Base-by-base conservation (phyloP, 2,113 vertebrate genomes). In the Chloebia gouldiae region DNA sequence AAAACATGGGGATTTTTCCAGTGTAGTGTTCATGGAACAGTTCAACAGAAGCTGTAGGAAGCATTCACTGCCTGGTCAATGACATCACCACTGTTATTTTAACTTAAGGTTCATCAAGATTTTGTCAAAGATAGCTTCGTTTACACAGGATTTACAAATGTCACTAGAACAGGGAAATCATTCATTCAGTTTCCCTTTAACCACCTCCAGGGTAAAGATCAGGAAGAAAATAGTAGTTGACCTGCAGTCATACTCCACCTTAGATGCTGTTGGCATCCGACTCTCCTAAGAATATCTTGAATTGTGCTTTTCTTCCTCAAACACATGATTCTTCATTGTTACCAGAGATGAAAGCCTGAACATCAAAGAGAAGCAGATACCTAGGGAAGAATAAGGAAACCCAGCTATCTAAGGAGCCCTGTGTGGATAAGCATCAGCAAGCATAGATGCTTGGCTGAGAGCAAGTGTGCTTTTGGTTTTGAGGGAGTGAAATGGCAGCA, bases 221-320 rank as follows among this genome's bases (percentile, higher is more conserved):
- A 44, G 53, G 37, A 91, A 45, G 53, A 64, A 73, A 45, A 7
- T 11, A 37, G 23, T 50, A 37, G 61, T 60, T 71, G 73, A 61
- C 76, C 31, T 82, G 75, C 15, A 53, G 37, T 72, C 4, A 0
- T 71, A 35, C 6, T 81, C 10, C n/a, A 22, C 64, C 0, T 0
- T 65, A 81, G 35, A 51, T 40, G 22, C n/a, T 65, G 14, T 81
- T 68, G 54, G 11, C 63, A 73, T 61, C n/a, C 63, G 42, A 7
- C 28, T 37, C 33, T 82, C 12, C 22, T 27, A 80, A 65, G 37
- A 72, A 11, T 45, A 44, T 33, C 47, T 44, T 44, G 47, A 85
- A 30, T 19, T n/a, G 16, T 33, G 13, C 31, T 85, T 72, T 79
- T 88, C 42, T 64, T 51, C 40, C 40, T 22, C 49, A 54, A 60